Base-by-base conservation (phyloP, 1,140 invertebrate genomes). In the Listronotus bonariensis region DNA sequence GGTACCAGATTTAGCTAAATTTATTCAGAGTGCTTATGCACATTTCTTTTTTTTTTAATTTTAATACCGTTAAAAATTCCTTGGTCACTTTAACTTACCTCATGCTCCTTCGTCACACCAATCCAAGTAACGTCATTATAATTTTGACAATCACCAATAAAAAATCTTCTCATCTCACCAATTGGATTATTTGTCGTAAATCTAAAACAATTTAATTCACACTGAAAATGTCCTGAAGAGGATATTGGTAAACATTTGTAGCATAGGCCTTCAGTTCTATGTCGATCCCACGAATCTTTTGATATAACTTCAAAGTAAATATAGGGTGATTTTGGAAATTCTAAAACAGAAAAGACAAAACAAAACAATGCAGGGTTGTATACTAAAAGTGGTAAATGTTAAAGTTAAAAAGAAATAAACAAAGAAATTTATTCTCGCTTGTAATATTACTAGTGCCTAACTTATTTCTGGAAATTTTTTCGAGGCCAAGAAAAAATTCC, bases 301-400 rank as follows among this genome's bases (percentile, higher is more conserved):
- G 76, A 77, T 18, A 76, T 58, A 7, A 76, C 56, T 56, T 77
- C 74, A 55, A 77, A 76, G 42, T 77, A 77, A 15, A 76, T 68
- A 54, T 60, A 69, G 1, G 75, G 74, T 5, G 49, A 41, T 58
- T 72, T 69, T 8, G 63, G 58, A 18, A 67, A 61, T 17, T 52
- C 71, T 71, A 34, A 6, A 58, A 68, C 14, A 26, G 17, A 31
- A 2, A 66, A 10, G 3, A 20, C 18, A 20, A 52, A 10, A 26
- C 36, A 18, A 14, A 43, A 14, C 36, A 56, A 52, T 20, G n/a
- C 9, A n/a, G 15, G 5, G 20, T 26, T 1, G 20, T 26, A 26
- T 26, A 26, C 20, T 1, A 26, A 26, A 5, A 26, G 20, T 26
- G 20, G n/a, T n/a, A n/a, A n/a, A n/a, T n/a, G n/a, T n/a, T n/a